Conservation (phyloP, 2,888 invertebrate genomes). For the Acleris holmiana region DNA sequence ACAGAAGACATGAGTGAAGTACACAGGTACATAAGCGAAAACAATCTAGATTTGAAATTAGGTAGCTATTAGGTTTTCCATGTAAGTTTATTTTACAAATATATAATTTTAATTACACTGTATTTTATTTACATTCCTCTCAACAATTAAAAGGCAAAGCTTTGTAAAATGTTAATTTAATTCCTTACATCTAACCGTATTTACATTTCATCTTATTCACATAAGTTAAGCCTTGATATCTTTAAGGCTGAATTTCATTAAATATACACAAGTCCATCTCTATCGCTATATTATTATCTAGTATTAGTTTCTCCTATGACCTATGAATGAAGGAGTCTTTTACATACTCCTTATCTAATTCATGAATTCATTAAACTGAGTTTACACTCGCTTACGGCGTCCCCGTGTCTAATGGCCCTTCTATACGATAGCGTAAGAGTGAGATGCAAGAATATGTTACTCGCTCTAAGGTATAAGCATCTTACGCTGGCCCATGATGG, state of each 20-base stretch:
- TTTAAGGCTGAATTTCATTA: neutral
- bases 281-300: no score
- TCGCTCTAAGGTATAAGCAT: no score
- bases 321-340: no score
- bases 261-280: neutral
- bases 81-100: conserved; percentile 44
- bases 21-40: conserved; percentile 66
- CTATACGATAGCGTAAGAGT: no score
- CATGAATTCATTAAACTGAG: no score
- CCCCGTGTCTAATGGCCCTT: no score
- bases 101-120: conserved; percentile 47
- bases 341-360: no score
- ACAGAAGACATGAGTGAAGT: conserved; percentile 64
- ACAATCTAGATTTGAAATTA: conserved; percentile 74
- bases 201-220: conserved; percentile 17
- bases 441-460: no score
- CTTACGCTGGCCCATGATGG: no score
- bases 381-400: no score
- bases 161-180: conserved; percentile 27
- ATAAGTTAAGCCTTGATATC: conserved; percentile 2
- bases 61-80: conserved; percentile 66
- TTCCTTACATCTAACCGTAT: conserved; percentile 26
- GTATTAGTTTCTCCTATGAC: no score
- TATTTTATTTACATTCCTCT: conserved; percentile 36
- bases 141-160: neutral